phyloP scores from a whole-genome alignment of 1,140 invertebrate genomes.

The Sinella curviseta region DNA sequence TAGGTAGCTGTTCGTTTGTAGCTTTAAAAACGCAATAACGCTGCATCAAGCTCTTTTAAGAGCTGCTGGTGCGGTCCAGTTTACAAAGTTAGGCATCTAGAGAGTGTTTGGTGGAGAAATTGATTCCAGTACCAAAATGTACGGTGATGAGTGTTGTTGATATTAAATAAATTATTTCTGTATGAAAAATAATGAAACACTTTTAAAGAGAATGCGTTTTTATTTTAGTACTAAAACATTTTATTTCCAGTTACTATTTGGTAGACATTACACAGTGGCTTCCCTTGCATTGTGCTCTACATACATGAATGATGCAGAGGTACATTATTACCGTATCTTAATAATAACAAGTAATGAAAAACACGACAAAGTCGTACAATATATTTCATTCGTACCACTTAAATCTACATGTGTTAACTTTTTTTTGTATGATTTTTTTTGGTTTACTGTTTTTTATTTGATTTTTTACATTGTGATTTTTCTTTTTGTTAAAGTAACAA shows the following conservation, averaged over 20 bases:
- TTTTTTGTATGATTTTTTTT: slow-evolving; percentile 5
- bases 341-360: background rate
- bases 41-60: background rate
- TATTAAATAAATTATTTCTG: background rate
- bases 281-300: slow-evolving; percentile 24
- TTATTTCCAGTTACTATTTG: slow-evolving; percentile 11
- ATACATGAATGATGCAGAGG: background rate
- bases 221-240: background rate
- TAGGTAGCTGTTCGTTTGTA: background rate
- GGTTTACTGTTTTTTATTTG: slow-evolving; percentile 3
- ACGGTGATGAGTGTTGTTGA: background rate
- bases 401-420: slow-evolving; percentile 4
- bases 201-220: background rate
- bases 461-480: background rate
- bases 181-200: background rate
- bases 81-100: too few relatives aligned
- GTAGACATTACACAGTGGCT: slow-evolving; percentile 20
- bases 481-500: background rate
- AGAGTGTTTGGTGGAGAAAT: too few relatives aligned
- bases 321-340: background rate
- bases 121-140: too few relatives aligned
- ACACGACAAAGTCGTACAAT: background rate
- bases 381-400: background rate
- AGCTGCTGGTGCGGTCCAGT: too few relatives aligned
- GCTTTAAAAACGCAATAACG: background rate